Conservation (phyloP, 2,888 invertebrate genomes). For the Hesperia comma region DNA sequence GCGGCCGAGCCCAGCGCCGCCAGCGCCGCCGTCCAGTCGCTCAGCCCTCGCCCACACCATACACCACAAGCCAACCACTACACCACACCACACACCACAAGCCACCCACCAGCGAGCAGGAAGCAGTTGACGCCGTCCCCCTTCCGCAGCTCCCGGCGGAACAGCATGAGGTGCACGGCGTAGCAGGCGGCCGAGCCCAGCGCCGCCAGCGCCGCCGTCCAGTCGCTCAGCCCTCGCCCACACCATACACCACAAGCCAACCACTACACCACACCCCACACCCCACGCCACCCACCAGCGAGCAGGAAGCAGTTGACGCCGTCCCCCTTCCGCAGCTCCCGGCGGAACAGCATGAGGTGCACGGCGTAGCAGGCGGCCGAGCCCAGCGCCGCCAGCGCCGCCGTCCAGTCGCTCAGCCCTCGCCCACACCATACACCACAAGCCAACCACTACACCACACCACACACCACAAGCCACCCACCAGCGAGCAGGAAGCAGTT, state of each 20-base stretch:
- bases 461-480: constrained; percentile 69
- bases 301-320: constrained; percentile 97
- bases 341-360: constrained; percentile 93
- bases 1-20: constrained; percentile 94
- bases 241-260: constrained; percentile 91
- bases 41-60: constrained; percentile 89
- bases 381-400: constrained; percentile 91
- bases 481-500: constrained; percentile 98
- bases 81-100: too few species aligned
- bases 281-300: constrained; percentile 88
- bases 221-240: constrained; percentile 87
- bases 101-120: constrained; percentile 94
- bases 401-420: constrained; percentile 86
- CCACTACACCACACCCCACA: too few species aligned
- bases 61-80: too few species aligned
- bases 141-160: constrained; percentile 93
- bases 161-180: constrained; percentile 94
- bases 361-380: constrained; percentile 95
- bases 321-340: constrained; percentile 95
- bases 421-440: constrained; percentile 91
- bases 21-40: constrained; percentile 88
- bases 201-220: constrained; percentile 90
- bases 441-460: too few species aligned
- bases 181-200: constrained; percentile 95
- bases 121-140: constrained; percentile 98